Conservation (phyloP, 2,113 vertebrate genomes). For the Corydoras sp. region DNA sequence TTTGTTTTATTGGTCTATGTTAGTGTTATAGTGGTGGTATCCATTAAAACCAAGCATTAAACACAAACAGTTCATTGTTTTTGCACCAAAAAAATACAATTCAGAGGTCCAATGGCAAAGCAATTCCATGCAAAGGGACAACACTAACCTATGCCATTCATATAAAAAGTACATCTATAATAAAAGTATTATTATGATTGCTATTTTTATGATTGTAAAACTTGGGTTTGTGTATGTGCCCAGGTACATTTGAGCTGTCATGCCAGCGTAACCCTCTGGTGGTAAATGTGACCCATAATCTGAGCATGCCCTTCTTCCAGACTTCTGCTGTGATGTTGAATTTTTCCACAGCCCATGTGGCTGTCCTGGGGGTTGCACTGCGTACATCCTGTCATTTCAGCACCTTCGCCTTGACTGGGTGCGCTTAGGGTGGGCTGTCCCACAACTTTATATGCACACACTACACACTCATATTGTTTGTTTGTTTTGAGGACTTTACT, state of each 20-base stretch:
- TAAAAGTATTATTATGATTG: background rate
- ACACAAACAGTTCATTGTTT: too few species aligned
- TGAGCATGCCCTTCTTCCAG: slow-evolving; percentile 53
- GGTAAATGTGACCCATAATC: slow-evolving; percentile 69
- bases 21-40: too few species aligned
- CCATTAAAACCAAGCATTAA: too few species aligned
- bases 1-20: too few species aligned
- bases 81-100: too few species aligned
- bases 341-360: slow-evolving; percentile 78
- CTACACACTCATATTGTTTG: background rate
- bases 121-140: too few species aligned
- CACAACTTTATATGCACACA: slow-evolving; percentile 61
- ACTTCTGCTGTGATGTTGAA: slow-evolving; percentile 71
- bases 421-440: slow-evolving; percentile 67
- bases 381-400: slow-evolving; percentile 69
- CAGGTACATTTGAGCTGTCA: slow-evolving; percentile 77
- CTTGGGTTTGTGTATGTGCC: background rate
- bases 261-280: slow-evolving; percentile 81
- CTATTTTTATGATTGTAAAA: background rate
- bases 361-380: slow-evolving; percentile 77
- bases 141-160: background rate
- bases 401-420: slow-evolving; percentile 64
- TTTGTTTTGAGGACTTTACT: too few species aligned
- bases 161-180: background rate
- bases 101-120: too few species aligned